A percentile compares a stretch with the other conserved stretches of the same genome.
Evolutionary conservation across 2,888 invertebrate genomes (phyloP).

Genomic region (Incurvaria masculella): DNA sequence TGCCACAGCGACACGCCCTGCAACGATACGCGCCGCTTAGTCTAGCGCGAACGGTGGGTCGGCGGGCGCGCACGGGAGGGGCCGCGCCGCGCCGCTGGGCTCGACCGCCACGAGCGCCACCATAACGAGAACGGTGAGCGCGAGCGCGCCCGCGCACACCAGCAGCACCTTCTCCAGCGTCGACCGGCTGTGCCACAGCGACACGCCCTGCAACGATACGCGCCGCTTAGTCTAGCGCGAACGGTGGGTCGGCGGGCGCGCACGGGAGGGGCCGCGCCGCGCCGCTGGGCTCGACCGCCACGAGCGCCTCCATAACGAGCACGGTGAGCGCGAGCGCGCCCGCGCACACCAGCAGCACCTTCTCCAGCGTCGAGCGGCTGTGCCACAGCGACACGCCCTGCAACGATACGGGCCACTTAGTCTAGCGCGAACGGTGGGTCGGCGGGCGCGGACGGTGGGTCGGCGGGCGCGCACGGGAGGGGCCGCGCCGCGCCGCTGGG

Average conservation of each 20-base stretch:
- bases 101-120: constrained; percentile 51
- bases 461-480: constrained; percentile 29
- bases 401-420: no score
- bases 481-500: constrained; percentile 37
- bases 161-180: constrained; percentile 68
- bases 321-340: constrained; percentile 56
- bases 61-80: constrained; percentile 32
- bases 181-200: constrained; percentile 72
- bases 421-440: no score
- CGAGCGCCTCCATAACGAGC: constrained; percentile 54
- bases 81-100: constrained; percentile 34
- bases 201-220: constrained; percentile 61
- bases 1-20: constrained; percentile 78
- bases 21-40: no score
- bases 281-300: constrained; percentile 46
- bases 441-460: no score
- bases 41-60: no score
- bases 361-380: constrained; percentile 67
- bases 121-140: constrained; percentile 59
- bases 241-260: no score
- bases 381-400: constrained; percentile 78
- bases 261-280: constrained; percentile 33
- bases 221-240: no score
- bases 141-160: constrained; percentile 51
- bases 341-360: constrained; percentile 60